Evolutionary conservation across 2,113 vertebrate species (phyloP), one percentile per base, ranked within the genome.

Genomic region (Vulpes vulpes): DNA sequence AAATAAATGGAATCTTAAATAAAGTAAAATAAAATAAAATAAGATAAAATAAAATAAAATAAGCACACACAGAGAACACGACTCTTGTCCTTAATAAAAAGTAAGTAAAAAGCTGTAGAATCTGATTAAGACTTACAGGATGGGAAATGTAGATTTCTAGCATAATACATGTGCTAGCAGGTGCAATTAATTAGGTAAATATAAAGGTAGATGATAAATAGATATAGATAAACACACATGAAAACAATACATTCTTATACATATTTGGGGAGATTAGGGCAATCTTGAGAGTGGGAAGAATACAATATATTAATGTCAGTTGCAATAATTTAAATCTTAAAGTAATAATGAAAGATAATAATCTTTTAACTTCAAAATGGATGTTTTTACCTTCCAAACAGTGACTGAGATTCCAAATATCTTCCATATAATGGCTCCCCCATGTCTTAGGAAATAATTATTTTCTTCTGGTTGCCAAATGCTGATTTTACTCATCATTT

Each of bases 311-410:
- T 85, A 74, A 85, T 74, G 22, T 67, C 78, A 11, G 6, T 53
- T 89, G 62, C 9, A 38, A 3, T 19, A 51, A 51, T 35, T 35
- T 23, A 51, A 25, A 83, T 8, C 3, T n/a, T 94, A 59, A 93
- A 82, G 59, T 81, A 32, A 4, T 69, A 71, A 59, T 85, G 3
- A 76, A 82, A n/a, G 5, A 17, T 83, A 55, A 60, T 69, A 25
- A 84, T 64, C n/a, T 90, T 69, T 79, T 89, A 32, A 55, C 64
- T 92, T 92, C 62, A 65, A 86, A 91, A 92, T 69, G 17, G 0
- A 11, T 59, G 1, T 60, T 57, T 84, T n/a, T 85, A 22, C 2
- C 32, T 49, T 57, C 35, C 3, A 89, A 51, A 11, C 0, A 76
- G 3, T 49, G n/a, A 62, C 11, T 83, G 32, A 38, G 3, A 14